Conservation (phyloP, 2,888 invertebrate species). For the Sinelater perroti region DNA sequence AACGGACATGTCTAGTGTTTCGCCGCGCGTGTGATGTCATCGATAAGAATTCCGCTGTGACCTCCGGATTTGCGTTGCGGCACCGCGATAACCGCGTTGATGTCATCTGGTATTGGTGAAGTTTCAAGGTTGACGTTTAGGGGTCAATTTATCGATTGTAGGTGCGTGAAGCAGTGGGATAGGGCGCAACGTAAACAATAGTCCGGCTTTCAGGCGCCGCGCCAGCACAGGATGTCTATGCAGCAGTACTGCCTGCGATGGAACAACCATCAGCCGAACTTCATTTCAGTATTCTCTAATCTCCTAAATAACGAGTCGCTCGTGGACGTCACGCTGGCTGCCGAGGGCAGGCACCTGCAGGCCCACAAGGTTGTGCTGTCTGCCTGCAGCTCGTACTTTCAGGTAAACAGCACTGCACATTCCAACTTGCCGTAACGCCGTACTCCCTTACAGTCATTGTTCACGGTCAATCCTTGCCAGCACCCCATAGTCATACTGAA, state of each 20-base stretch:
- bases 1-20: constrained; percentile 36
- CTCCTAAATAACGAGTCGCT: constrained; percentile 83
- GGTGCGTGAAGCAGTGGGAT: constrained; percentile 45
- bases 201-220: constrained; percentile 24
- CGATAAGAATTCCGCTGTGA: constrained; percentile 39
- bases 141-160: constrained; percentile 55
- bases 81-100: constrained; percentile 48
- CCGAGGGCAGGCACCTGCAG: constrained; percentile 86
- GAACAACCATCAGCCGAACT: constrained; percentile 95
- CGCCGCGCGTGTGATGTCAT: constrained; percentile 43
- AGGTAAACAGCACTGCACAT: no score
- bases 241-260: constrained; percentile 70
- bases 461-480: constrained; percentile 85
- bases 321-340: constrained; percentile 91
- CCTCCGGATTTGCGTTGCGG: constrained; percentile 46
- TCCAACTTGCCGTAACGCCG: no score
- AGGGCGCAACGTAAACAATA: constrained; percentile 47
- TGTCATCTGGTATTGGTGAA: constrained; percentile 52
- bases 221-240: constrained; percentile 53
- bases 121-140: constrained; percentile 55
- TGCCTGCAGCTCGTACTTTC: constrained; percentile 93
- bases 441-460: constrained; percentile 69
- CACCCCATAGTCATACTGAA: constrained; percentile 91
- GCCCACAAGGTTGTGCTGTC: constrained; percentile 91
- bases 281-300: constrained; percentile 87